Conservation (phyloP, 2,797 vertebrate genomes). For the Acomys russatus region DNA sequence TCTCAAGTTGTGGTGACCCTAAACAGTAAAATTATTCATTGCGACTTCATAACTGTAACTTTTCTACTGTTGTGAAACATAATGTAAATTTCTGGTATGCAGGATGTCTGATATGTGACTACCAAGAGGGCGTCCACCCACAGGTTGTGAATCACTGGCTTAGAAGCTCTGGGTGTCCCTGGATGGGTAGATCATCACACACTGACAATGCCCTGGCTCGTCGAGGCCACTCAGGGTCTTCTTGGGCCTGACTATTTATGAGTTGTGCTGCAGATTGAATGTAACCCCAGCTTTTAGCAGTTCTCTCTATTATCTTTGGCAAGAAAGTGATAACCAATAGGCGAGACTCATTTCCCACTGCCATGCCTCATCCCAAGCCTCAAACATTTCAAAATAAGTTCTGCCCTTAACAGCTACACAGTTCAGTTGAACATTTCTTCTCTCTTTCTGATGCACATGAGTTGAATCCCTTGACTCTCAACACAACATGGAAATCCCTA, state of each 20-base stretch:
- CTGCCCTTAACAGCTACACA: conserved; percentile 38
- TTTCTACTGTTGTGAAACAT: not conserved
- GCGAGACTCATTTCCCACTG: conserved; percentile 39
- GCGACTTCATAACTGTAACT: not conserved
- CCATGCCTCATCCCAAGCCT: conserved; percentile 7
- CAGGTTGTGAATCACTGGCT: not conserved
- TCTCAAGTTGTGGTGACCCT: not conserved
- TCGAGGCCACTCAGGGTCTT: not conserved
- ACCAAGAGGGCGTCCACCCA: not conserved
- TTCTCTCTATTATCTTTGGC: conserved; percentile 56
- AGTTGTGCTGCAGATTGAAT: not conserved
- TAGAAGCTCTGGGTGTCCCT: conserved; percentile 22
- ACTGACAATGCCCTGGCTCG: not conserved
- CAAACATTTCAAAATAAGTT: conserved; percentile 48
- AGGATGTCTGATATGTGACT: not conserved
- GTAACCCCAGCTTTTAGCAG: not conserved
- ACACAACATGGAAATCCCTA: not conserved
- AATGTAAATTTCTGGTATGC: not conserved
- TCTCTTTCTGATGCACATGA: conserved; percentile 14
- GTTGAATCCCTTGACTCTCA: not conserved
- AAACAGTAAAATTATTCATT: not conserved
- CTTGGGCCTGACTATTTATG: not conserved
- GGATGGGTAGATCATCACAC: not conserved
- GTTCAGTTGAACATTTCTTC: conserved; percentile 7
- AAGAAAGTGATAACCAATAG: conserved; percentile 57